These are phyloP conservation scores for Mus pahari DNA, from an alignment of 2,113 vertebrate species.

Conservation along the genomic window DNA sequence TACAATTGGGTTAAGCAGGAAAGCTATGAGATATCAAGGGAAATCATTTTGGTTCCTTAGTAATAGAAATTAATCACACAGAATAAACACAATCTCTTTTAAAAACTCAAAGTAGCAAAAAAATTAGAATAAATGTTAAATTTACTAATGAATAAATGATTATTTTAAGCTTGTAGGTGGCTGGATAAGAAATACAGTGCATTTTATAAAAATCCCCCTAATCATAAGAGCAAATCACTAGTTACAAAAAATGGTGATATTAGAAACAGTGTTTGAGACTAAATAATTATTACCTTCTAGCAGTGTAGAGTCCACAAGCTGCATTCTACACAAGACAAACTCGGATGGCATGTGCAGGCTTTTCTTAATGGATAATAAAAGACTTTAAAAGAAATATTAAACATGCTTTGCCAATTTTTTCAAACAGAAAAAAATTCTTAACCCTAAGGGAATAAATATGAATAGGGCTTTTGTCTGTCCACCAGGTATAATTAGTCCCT, in stretches of 20 bases:
- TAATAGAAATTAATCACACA: background rate
- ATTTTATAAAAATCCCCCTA: background rate
- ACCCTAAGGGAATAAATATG: background rate
- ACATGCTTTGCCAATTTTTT: background rate
- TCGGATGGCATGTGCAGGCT: background rate
- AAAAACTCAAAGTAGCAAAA: background rate
- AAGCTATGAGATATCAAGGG: background rate
- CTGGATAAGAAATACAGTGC: background rate
- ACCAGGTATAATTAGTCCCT: background rate
- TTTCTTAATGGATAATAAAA: background rate
- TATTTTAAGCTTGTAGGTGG: slow-evolving; percentile 51
- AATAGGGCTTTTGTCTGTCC: background rate
- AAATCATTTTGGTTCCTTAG: slow-evolving; percentile 52
- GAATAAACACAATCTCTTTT: background rate
- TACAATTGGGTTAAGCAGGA: slow-evolving; percentile 48
- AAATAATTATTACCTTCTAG: background rate
- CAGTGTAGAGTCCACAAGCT: background rate
- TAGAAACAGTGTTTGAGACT: background rate
- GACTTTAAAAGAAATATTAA: background rate
- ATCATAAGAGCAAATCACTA: background rate
- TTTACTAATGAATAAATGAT: slow-evolving; percentile 40
- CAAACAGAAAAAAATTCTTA: background rate
- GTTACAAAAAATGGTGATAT: slow-evolving; percentile 20
- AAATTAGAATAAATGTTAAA: slow-evolving; percentile 18
- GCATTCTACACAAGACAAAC: background rate